A percentile compares a stretch with the other conserved stretches of the same genome.
Evolutionary conservation across 2,888 invertebrate genomes (phyloP).

Genomic region (Melinaea marsaeus): DNA sequence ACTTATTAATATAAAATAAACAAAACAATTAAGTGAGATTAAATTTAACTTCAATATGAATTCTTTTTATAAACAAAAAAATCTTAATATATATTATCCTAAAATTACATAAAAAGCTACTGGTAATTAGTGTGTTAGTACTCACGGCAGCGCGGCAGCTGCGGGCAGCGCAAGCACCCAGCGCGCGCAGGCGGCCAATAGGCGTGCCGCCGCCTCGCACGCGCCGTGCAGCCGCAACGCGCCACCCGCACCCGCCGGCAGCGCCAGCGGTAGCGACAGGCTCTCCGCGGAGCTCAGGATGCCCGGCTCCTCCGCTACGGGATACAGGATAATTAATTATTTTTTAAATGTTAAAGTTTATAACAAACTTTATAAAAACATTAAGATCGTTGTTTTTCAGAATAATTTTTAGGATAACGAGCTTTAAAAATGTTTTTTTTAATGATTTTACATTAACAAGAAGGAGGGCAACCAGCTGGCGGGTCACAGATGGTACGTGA

Average conservation of each 20-base stretch:
- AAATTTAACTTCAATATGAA: too few relatives aligned
- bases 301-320: conserved; percentile 37
- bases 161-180: conserved; percentile 92
- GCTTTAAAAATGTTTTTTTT: not conserved
- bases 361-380: too few relatives aligned
- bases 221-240: conserved; percentile 95
- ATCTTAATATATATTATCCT: too few relatives aligned
- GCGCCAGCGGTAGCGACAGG: conserved; percentile 71
- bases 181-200: conserved; percentile 92
- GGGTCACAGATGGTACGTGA: too few relatives aligned
- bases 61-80: too few relatives aligned
- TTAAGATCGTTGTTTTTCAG: too few relatives aligned
- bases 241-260: conserved; percentile 88
- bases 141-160: conserved; percentile 86
- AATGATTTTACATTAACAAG: not conserved
- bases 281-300: conserved; percentile 50
- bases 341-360: too few relatives aligned
- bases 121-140: conserved; percentile 15
- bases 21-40: too few relatives aligned
- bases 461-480: too few relatives aligned
- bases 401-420: too few relatives aligned
- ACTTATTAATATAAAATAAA: too few relatives aligned
- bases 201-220: conserved; percentile 95
- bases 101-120: too few relatives aligned
- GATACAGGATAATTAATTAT: not conserved